Percentiles rank a stretch among this genome's conserved stretches.
These are phyloP conservation scores for Phenganax subtilis DNA, from an alignment of 92 coral and sea anemone species.

Conservation along the genomic window DNA sequence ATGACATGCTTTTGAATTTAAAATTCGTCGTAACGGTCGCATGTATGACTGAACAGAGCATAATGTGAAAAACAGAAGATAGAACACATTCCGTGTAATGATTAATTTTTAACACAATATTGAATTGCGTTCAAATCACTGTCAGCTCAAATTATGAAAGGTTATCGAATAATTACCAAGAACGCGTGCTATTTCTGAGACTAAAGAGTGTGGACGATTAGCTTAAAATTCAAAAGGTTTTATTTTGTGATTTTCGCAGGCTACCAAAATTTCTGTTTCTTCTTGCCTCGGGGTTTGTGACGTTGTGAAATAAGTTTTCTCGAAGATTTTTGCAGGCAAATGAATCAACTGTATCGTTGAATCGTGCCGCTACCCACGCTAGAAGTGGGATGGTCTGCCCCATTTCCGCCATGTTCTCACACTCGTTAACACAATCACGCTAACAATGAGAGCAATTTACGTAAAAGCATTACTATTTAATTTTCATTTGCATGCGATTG, in stretches of 20 bases:
- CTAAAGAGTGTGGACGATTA: too few relatives aligned
- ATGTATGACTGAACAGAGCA: neutral
- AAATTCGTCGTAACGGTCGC: too few relatives aligned
- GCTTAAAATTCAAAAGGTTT: too few relatives aligned
- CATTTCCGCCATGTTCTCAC: slow-evolving; percentile 10
- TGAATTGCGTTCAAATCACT: neutral
- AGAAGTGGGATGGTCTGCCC: neutral
- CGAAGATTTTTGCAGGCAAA: neutral
- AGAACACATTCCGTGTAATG: neutral
- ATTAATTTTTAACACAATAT: slow-evolving; percentile 8
- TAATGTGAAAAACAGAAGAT: neutral
- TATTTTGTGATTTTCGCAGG: too few relatives aligned
- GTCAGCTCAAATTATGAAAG: neutral
- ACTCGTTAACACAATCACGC: slow-evolving; percentile 11
- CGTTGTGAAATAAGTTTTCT: neutral
- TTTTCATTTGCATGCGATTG: neutral
- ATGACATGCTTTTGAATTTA: too few relatives aligned
- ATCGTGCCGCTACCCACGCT: neutral
- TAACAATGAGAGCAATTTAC: slow-evolving; percentile 16
- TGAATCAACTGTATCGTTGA: neutral
- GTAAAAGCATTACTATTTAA: neutral
- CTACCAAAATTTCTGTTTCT: too few relatives aligned
- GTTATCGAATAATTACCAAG: slow-evolving; percentile 15
- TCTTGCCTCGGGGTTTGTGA: too few relatives aligned
- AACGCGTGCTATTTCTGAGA: neutral